Base-by-base conservation (phyloP, 2,888 invertebrate species). In the Pyralis farinalis region DNA sequence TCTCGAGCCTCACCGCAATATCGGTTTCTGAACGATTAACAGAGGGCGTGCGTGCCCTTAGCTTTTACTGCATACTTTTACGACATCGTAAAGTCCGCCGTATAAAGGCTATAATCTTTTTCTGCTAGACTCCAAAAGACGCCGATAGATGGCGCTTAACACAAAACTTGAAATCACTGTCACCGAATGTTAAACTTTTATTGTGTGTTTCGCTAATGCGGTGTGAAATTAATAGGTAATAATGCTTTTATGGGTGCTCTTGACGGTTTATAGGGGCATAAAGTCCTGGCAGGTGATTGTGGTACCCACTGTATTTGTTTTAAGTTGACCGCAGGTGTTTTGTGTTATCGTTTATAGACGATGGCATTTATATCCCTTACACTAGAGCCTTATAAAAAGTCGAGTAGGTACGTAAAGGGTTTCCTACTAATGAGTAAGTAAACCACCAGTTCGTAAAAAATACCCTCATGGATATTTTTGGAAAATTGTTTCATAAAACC, bases 171-270 rank as follows among this genome's bases (percentile, higher is more conserved):
- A 77, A 79, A 85, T 86, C 83, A 79, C 79, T 81, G 83, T 78
- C 80, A 73, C 75, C 71, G 63, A 74, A 81, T 75, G 81, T 83
- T 82, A 69, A 84, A 86, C 79, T 88, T 88, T 88, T 87, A 87
- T 87, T 84, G 82, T 85, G 68, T 84, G 88, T 85, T 85, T 84
- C 81, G 87, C 88, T 87, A 88, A 88, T 88, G 84, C 79, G 83
- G 85, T 88, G 88, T 87, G 84, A 88, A 87, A 88, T 88, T 87
- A 87, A 88, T 88, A 87, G 88, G 85, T 81, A 81, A 84, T 88
- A 87, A 87, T 85, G 75, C 78, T 73, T 87, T 88, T 87, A 88
- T 85, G 81, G 86, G 75, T 76, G 72, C 85, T 84, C 78, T 71
- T 74, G 70, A 66, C 56, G 69, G 70, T 88, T 88, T 86, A 87